Evolutionary conservation across 2,113 vertebrate species (phyloP).

Genomic region (Syngnathus typhle): DNA sequence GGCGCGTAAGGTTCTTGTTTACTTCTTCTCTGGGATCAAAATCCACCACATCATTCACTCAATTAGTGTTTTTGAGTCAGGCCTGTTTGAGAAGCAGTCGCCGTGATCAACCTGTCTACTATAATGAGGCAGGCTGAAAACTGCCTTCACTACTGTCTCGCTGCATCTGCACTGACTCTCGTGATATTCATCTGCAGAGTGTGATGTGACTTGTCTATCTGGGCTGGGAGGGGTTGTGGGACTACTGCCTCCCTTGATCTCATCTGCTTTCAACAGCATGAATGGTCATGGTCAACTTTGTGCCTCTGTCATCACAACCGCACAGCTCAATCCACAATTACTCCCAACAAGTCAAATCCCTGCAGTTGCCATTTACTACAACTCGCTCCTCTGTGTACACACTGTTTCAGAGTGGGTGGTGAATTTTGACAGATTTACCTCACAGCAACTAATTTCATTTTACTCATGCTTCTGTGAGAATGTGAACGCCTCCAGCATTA

Average conservation of each 20-base stretch:
- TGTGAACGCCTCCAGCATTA: conserved; percentile 1
- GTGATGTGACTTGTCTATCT: conserved; percentile 62
- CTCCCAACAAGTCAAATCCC: conserved; percentile 28
- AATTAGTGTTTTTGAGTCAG: conserved; percentile 42
- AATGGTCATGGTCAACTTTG: conserved; percentile 52
- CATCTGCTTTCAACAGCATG: conserved; percentile 62
- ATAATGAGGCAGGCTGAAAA: conserved; percentile 60
- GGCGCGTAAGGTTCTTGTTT: neutral
- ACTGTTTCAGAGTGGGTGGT: neutral
- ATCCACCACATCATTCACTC: conserved; percentile 35
- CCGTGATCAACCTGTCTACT: conserved; percentile 57
- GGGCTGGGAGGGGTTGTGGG: conserved; percentile 53
- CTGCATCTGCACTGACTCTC: conserved; percentile 58
- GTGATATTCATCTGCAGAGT: conserved; percentile 62
- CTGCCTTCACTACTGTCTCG: conserved; percentile 59
- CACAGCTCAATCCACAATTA: conserved; percentile 43
- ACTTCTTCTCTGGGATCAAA: neutral
- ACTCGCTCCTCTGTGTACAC: conserved; percentile 2
- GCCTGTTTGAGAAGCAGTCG: conserved; percentile 51
- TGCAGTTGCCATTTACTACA: conserved; percentile 17
- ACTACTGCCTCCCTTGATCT: conserved; percentile 56
- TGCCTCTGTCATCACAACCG: conserved; percentile 55
- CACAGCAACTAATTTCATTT: conserved; percentile 16
- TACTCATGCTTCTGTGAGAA: conserved; percentile 8
- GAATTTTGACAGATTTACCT: conserved; percentile 25